Evolutionary conservation across 2,797 vertebrate species (phyloP).

Genomic region (Sebastes variabilis): DNA sequence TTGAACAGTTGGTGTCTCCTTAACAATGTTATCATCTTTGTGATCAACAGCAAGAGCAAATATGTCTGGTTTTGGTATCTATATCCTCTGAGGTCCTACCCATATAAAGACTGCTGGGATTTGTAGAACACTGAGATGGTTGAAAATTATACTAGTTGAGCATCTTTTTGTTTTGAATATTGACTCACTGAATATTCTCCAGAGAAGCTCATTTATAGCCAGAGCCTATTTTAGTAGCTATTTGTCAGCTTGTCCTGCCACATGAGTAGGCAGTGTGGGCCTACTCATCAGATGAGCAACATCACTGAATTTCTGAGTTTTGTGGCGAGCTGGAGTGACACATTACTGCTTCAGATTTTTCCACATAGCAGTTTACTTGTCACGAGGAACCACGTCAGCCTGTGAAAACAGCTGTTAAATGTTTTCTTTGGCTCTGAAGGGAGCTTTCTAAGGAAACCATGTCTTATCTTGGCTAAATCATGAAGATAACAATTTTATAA

Average conservation of each 20-base stretch:
- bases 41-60: not conserved
- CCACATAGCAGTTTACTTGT: not conserved
- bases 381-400: not conserved
- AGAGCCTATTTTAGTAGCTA: not conserved
- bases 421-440: not conserved
- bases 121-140: not conserved
- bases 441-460: not conserved
- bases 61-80: not conserved
- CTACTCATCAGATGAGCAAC: conserved; percentile 41
- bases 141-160: not conserved
- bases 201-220: not conserved
- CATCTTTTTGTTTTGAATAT: not conserved
- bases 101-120: no score
- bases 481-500: not conserved
- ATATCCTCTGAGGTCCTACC: not conserved
- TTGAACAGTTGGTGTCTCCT: not conserved
- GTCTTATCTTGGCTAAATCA: not conserved
- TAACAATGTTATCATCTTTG: not conserved
- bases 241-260: conserved; percentile 25
- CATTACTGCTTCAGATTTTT: not conserved
- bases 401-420: not conserved
- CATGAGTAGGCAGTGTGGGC: conserved; percentile 2
- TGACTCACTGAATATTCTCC: not conserved
- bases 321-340: conserved; percentile 7
- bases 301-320: conserved; percentile 13